Evolutionary conservation across 2,113 vertebrate species (phyloP).

Genomic region (Hippocampus comes): DNA sequence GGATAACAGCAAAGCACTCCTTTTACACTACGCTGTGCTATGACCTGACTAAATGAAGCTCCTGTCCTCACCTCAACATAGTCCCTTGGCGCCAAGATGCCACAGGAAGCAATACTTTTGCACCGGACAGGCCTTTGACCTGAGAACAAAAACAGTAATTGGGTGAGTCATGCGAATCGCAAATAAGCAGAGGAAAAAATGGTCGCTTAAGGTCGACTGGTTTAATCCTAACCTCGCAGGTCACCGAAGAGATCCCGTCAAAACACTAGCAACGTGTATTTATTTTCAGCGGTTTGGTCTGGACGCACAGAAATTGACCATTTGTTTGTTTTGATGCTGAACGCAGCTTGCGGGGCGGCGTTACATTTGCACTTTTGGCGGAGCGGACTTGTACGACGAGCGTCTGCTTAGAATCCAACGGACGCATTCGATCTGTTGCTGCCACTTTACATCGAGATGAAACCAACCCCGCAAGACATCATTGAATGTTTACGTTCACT

Average conservation of each 20-base stretch:
- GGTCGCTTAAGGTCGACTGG: neutral
- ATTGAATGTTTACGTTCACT: neutral
- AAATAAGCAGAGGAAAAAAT: neutral
- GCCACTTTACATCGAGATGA: neutral
- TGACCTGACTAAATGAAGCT: no score
- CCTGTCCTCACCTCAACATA: no score
- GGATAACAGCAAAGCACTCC: neutral
- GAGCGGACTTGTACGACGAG: neutral
- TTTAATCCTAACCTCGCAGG: neutral
- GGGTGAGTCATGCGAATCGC: neutral
- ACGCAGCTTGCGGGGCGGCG: neutral
- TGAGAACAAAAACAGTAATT: neutral
- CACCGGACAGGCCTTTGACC: neutral
- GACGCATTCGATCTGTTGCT: neutral
- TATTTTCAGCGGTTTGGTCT: constrained; percentile 27
- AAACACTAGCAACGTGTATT: constrained; percentile 44
- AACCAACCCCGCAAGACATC: neutral
- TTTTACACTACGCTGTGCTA: neutral
- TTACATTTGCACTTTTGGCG: constrained; percentile 27
- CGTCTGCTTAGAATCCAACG: neutral
- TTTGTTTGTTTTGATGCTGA: constrained; percentile 17
- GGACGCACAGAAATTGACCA: constrained; percentile 16
- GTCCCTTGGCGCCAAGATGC: no score
- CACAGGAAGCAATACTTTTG: no score
- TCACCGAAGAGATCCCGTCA: constrained; percentile 9